A percentile compares a stretch with the other conserved stretches of the same genome.
Evolutionary conservation across 2,888 invertebrate genomes (phyloP).

Genomic region (Lepidocyrtinus sp.): DNA sequence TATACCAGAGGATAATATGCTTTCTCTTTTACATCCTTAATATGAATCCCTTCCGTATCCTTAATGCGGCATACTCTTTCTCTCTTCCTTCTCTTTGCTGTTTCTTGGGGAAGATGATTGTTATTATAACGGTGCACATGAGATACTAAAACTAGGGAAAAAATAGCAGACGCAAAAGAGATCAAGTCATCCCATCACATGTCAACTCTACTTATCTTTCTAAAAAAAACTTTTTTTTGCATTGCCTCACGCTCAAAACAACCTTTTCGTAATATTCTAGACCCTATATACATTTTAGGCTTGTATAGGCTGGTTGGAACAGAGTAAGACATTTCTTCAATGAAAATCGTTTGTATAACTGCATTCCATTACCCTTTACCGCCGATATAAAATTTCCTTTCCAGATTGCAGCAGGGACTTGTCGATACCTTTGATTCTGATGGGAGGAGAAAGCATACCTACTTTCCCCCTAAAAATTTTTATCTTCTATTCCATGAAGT

Average conservation of each 20-base stretch:
- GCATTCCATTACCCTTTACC: background rate
- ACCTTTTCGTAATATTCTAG: background rate
- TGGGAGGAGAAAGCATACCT: no score
- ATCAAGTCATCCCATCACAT: constrained; percentile 34
- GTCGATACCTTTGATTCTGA: no score
- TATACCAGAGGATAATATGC: background rate
- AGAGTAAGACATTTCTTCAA: background rate
- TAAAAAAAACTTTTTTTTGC: constrained; percentile 3
- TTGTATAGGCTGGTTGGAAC: no score
- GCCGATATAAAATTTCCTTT: background rate
- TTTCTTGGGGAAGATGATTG: no score
- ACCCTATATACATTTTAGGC: background rate
- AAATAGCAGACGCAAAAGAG: background rate
- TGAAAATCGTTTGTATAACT: background rate
- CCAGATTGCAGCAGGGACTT: background rate
- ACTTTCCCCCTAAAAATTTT: no score
- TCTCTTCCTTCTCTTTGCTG: background rate
- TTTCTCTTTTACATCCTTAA: background rate
- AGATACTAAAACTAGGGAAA: background rate
- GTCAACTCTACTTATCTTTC: constrained; percentile 23
- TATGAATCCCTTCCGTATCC: background rate
- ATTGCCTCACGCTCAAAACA: background rate
- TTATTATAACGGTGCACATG: background rate
- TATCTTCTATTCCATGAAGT: background rate
- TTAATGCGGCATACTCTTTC: background rate